Percentiles rank a stretch among this genome's conserved stretches.
Evolutionary conservation across 2,888 invertebrate genomes (phyloP).

Genomic region (Archaeoteleia sp.): DNA sequence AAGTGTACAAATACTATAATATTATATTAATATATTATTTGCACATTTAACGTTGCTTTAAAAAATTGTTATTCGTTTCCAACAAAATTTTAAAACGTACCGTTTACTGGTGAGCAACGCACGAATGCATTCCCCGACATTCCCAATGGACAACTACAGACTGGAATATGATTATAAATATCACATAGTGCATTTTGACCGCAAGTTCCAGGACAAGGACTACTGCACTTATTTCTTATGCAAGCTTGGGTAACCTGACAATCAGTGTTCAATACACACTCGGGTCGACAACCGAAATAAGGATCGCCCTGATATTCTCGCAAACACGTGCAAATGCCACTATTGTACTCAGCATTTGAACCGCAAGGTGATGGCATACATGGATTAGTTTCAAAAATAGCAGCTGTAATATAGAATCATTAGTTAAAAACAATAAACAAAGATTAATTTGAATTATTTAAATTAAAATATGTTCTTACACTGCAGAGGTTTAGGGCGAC

Average conservation of each 20-base stretch:
- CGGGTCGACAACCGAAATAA: slow-evolving; percentile 76
- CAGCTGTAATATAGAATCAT: slow-evolving; percentile 40
- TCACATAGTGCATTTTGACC: slow-evolving; percentile 79
- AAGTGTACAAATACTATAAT: too few species aligned
- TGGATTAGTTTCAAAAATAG: slow-evolving; percentile 70
- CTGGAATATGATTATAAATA: slow-evolving; percentile 78
- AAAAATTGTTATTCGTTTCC: too few species aligned
- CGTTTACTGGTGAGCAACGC: slow-evolving; percentile 78
- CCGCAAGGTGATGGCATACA: slow-evolving; percentile 83
- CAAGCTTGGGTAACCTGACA: slow-evolving; percentile 79
- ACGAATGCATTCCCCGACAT: slow-evolving; percentile 83
- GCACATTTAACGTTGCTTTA: too few species aligned
- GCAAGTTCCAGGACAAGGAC: slow-evolving; percentile 80
- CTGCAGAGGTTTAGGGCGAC: slow-evolving; percentile 16
- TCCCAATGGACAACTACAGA: slow-evolving; percentile 79
- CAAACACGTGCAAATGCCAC: slow-evolving; percentile 74
- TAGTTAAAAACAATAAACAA: slow-evolving; percentile 68
- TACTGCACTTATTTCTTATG: slow-evolving; percentile 78
- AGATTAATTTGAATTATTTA: slow-evolving; percentile 60
- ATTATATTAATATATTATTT: too few species aligned
- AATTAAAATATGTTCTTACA: slow-evolving; percentile 62
- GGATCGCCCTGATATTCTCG: slow-evolving; percentile 76
- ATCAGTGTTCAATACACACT: slow-evolving; percentile 80
- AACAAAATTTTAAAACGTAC: slow-evolving; percentile 70
- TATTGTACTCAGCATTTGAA: slow-evolving; percentile 75